Evolutionary conservation across 2,113 vertebrate species (phyloP), one percentile per base, ranked within the genome.

Genomic region (Fregata magnificens): DNA sequence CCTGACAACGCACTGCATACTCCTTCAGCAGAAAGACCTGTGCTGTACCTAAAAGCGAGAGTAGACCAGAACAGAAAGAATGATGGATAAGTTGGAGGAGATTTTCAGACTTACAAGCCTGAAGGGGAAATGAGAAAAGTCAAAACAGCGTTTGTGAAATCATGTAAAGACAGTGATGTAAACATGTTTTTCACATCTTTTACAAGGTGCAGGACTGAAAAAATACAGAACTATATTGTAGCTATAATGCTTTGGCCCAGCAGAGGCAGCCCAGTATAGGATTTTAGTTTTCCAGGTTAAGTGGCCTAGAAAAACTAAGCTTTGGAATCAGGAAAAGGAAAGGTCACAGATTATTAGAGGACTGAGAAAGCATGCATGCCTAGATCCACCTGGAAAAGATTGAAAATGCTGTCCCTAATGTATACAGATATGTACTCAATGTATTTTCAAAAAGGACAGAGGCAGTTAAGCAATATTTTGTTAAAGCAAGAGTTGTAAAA

Each of bases 111-210:
- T 83, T 93, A 93, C 28, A 80, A 82, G 62, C 38, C 81, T 88
- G 79, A 90, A 86, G 29, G 16, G 74, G 85, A 96, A 96, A 92
- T 86, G 66, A 94, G 63, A 95, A 92, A 94, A 94, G 36, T 95
- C 58, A 80, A 92, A 95, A 31, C n/a, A 83, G 19, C 13, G 32
- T 71, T 94, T 91, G 50, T 66, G 49, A 95, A 86, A 85, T 44
- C 7, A 69, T 76, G 42, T 66, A 88, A 96, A 90, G 71, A 76
- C 66, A 90, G 34, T 77, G 86, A 83, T 78, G 38, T 79, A 93
- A 91, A 91, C 31, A 56, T 10, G 16, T 82, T 94, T 95, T 95
- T 67, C 84, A 82, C 62, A 20, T 93, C 38, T 91, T 93, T 94
- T 86, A 93, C 40, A 91, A 82, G 70, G 84, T 85, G 58, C 13